Evolutionary conservation across 1,140 invertebrate species (phyloP), one percentile per base, ranked within the genome.

Genomic region (Drosophila pruinosa): DNA sequence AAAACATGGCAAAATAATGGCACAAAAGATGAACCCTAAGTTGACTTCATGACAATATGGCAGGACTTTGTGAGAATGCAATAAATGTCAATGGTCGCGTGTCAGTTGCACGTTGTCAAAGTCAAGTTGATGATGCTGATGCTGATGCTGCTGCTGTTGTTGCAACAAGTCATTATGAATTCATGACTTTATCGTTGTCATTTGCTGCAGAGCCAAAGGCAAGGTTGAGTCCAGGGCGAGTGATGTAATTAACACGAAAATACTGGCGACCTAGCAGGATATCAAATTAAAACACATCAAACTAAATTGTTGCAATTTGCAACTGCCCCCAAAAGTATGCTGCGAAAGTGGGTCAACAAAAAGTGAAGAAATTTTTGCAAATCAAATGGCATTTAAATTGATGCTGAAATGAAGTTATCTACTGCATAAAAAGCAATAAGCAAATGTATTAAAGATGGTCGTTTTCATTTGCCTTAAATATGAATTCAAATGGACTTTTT

Each of bases 141-240:
- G 48, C 48, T n/a, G n/a, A n/a, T n/a, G n/a, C n/a, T n/a, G n/a
- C n/a, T n/a, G n/a, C n/a, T 38, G 48, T 14, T 58, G 41, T 36
- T 65, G 54, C 36, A 28, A 10, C 21, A 8, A 31, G 50, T 75
- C 53, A 68, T 76, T 73, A 76, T 22, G 31, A 61, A 78, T 78
- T 76, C 75, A 78, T 56, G 69, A 69, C 63, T 73, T 72, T 56
- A 52, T 34, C 62, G 57, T 22, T 57, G 19, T 26, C 22, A 26
- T 24, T n/a, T 10, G 19, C 36, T 2, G 10, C 21, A 47, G 6
- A 47, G 43, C 21, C 43, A 12, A 22, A 24, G 43, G 21, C 58
- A 52, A 31, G 15, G 56, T n/a, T 24, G 41, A 26, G 8, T 2
- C 14, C 24, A 19, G n/a, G 43, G 36, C 57, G 26, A 59, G 17